Percentiles rank a stretch among this genome's conserved stretches.
phyloP scores from a whole-genome alignment of 2,113 vertebrate genomes.

The Dipodomys spectabilis region DNA sequence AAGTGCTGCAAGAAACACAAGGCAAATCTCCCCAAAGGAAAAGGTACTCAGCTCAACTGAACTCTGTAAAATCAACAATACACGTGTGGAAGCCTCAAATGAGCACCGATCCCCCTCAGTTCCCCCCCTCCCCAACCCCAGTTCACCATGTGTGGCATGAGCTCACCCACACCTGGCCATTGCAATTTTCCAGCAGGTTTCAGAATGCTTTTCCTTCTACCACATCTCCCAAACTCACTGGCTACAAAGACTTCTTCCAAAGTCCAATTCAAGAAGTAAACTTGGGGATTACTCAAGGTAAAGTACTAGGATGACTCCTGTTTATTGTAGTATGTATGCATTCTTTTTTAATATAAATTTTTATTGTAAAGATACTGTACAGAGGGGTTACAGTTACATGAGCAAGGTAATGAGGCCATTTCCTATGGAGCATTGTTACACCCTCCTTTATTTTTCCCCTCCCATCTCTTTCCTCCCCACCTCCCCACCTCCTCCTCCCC shows the following conservation, averaged over 20 bases:
- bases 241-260: not conserved
- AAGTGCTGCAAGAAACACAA: not conserved
- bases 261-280: not conserved
- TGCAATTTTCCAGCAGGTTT: not conserved
- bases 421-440: no score
- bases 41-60: not conserved
- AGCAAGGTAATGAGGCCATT: no score
- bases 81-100: accelerated
- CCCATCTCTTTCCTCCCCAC: no score
- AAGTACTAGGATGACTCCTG: not conserved
- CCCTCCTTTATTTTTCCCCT: no score
- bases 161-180: accelerated
- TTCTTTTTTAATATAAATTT: not conserved
- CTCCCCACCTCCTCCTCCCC: no score
- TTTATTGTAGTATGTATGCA: not conserved
- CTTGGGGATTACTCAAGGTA: not conserved
- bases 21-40: not conserved
- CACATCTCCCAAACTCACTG: not conserved
- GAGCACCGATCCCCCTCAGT: no score
- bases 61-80: not conserved
- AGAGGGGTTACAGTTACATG: no score
- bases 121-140: no score
- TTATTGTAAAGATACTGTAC: no score
- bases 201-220: not conserved
- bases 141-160: not conserved